A percentile compares a stretch with the other conserved stretches of the same genome.
These are phyloP conservation scores for Corydoras sp. DNA, from an alignment of 2,113 vertebrate species.

Conservation along the genomic window DNA sequence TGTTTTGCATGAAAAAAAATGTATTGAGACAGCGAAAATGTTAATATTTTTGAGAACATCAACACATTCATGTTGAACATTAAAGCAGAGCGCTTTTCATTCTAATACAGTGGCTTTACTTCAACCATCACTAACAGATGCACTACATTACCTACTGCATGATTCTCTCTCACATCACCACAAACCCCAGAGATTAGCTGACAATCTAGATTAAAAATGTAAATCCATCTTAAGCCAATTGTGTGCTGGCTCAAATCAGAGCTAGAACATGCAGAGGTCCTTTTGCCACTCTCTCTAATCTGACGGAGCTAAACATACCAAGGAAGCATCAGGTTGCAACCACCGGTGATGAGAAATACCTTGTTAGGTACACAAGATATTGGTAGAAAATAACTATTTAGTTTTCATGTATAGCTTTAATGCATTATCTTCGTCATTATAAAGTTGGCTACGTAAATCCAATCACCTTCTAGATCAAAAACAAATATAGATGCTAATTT, in stretches of 20 bases:
- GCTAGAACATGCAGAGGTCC: conserved; percentile 30
- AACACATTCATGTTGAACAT: background rate
- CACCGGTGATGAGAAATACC: background rate
- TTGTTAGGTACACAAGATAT: background rate
- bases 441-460: too few species aligned
- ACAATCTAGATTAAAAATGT: conserved; percentile 36
- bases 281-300: conserved; percentile 20
- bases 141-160: conserved; percentile 1
- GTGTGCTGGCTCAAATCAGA: conserved; percentile 30
- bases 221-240: conserved; percentile 45
- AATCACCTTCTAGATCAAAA: too few species aligned
- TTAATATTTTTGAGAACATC: background rate
- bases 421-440: too few species aligned
- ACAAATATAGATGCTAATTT: too few species aligned
- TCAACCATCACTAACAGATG: conserved; percentile 28
- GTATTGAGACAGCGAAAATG: too few species aligned
- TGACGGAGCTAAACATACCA: conserved; percentile 24
- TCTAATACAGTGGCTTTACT: conserved; percentile 24
- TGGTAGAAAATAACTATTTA: too few species aligned
- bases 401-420: too few species aligned
- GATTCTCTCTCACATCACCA: conserved; percentile 2
- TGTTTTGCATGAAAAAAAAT: too few species aligned
- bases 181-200: conserved; percentile 20
- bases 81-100: background rate
- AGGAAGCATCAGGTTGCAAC: conserved; percentile 20